These are phyloP conservation scores for Ardeotis arabs DNA, from an alignment of 2,113 vertebrate species.

Conservation along the genomic window DNA sequence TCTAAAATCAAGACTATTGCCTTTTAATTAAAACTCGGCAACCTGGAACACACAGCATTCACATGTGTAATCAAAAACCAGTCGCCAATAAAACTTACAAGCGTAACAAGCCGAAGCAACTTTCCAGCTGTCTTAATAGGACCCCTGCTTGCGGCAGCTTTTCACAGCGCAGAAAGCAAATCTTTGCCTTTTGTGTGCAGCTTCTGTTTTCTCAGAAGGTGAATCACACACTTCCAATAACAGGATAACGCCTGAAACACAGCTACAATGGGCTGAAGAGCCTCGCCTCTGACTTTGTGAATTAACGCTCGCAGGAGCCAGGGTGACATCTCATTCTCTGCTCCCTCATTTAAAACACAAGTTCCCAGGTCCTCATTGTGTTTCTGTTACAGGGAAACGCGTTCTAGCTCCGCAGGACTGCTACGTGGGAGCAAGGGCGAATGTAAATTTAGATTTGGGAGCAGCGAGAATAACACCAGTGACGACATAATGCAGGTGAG, in stretches of 20 bases:
- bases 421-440: background rate
- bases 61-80: constrained; percentile 86
- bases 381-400: background rate
- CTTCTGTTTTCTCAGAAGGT: constrained; percentile 88
- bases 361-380: background rate
- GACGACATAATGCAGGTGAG: constrained; percentile 20
- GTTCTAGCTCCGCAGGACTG: background rate
- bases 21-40: constrained; percentile 80
- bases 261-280: constrained; percentile 38
- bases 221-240: constrained; percentile 79
- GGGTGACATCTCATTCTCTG: constrained; percentile 47
- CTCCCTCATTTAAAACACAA: constrained; percentile 34
- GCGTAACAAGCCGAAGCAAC: constrained; percentile 82
- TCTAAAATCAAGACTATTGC: constrained; percentile 62
- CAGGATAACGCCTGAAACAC: constrained; percentile 68
- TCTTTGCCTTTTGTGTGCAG: constrained; percentile 83
- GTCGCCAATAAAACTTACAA: constrained; percentile 88
- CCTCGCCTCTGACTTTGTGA: constrained; percentile 55
- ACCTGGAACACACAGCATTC: constrained; percentile 78
- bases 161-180: constrained; percentile 78
- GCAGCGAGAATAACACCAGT: background rate
- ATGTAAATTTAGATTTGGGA: background rate
- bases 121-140: constrained; percentile 88
- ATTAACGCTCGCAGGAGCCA: constrained; percentile 36
- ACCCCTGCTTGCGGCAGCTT: constrained; percentile 83